Conservation (phyloP, 2,113 vertebrate species). For the Erythrocercus mccallii region DNA sequence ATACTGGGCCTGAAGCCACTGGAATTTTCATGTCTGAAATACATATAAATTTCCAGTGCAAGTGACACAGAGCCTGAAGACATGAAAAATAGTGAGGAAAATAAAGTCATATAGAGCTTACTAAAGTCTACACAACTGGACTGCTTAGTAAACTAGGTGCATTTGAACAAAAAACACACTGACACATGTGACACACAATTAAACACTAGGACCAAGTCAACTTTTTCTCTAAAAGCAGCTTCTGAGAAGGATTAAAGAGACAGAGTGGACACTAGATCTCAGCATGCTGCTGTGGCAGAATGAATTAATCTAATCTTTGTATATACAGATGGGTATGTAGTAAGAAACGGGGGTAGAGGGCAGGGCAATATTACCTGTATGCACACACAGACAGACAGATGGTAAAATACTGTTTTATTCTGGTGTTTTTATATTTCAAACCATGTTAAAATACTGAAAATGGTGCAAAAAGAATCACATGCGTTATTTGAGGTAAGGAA, state of each 20-base stretch:
- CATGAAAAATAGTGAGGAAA: not conserved
- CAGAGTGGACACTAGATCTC: not conserved
- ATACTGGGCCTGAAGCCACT: not conserved
- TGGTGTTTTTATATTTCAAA: not conserved
- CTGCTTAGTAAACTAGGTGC: not conserved
- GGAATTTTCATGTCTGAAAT: not conserved
- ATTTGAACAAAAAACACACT: not conserved
- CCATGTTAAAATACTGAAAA: not conserved
- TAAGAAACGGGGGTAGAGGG: not conserved
- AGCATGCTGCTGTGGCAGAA: not conserved
- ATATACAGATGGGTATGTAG: not conserved
- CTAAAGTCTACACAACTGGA: not conserved
- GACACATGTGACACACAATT: not conserved
- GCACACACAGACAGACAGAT: not conserved
- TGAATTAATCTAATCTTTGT: not conserved
- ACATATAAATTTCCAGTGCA: not conserved
- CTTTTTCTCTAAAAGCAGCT: not conserved
- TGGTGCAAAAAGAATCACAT: not conserved
- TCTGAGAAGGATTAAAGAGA: not conserved
- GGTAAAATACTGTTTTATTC: not conserved
- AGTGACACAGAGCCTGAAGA: not conserved
- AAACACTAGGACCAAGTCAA: not conserved
- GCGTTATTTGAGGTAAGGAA: not conserved
- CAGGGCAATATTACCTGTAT: not conserved
- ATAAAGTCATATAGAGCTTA: not conserved